A percentile compares a stretch with the other conserved stretches of the same genome.
phyloP scores from a whole-genome alignment of 1,140 invertebrate genomes.

The Drosophila guanche region DNA sequence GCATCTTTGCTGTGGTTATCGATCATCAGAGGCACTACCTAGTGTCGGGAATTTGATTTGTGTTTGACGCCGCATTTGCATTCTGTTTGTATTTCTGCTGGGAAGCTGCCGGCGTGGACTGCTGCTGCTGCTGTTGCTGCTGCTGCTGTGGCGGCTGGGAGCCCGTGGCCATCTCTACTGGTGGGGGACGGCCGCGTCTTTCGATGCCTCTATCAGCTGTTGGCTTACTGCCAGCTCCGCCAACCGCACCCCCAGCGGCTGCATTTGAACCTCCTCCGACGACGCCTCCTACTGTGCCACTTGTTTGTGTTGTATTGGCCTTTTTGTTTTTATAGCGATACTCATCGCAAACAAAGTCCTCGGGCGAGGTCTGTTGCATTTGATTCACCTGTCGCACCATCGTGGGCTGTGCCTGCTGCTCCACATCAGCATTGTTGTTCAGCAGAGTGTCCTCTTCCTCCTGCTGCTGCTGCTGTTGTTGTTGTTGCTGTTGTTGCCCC shows the following conservation, averaged over 20 bases:
- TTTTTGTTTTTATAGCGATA: conserved; percentile 78
- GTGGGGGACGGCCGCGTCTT: conserved; percentile 71
- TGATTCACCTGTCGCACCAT: conserved; percentile 79
- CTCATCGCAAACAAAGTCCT: conserved; percentile 80
- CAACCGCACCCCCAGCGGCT: conserved; percentile 26
- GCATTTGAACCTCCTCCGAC: conserved; percentile 34
- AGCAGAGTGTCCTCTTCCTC: conserved; percentile 71
- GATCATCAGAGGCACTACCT: conserved; percentile 79
- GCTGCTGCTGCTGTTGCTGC: conserved; percentile 46
- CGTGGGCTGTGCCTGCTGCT: conserved; percentile 51
- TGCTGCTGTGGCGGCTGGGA: conserved; percentile 63
- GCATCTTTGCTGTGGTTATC: conserved; percentile 30
- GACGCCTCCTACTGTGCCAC: conserved; percentile 36
- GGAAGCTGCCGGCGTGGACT: conserved; percentile 46
- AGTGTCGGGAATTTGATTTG: conserved; percentile 83
- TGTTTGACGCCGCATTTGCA: conserved; percentile 68
- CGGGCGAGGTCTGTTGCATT: conserved; percentile 82
- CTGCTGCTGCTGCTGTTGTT: conserved; percentile 49
- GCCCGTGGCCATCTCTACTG: conserved; percentile 69
- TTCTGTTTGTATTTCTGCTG: conserved; percentile 78
- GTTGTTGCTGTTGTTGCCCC: conserved; percentile 60
- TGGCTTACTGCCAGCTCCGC: conserved; percentile 67
- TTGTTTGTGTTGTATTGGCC: conserved; percentile 72
- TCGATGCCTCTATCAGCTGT: conserved; percentile 79
- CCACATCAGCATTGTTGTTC: conserved; percentile 77